phyloP scores from a whole-genome alignment of 2,113 vertebrate species.

The Leucoraja erinaceus region DNA sequence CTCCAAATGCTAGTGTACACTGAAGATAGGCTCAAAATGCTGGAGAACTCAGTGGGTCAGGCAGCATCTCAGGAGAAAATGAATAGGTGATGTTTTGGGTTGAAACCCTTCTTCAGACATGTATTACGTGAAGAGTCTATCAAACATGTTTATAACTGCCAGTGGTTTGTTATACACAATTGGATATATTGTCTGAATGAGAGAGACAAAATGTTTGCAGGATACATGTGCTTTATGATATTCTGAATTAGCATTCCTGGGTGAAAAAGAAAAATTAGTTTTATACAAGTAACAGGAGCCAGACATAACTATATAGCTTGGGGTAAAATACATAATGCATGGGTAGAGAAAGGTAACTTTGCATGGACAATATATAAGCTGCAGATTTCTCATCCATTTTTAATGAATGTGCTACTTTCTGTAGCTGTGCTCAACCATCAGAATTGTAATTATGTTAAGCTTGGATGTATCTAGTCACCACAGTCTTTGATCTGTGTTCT shows the following conservation, averaged over 20 bases:
- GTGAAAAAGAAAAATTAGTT: background rate
- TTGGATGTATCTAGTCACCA: background rate
- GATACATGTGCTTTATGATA: background rate
- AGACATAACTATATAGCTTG: background rate
- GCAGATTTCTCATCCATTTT: conserved; percentile 29
- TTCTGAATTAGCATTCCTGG: background rate
- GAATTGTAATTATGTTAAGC: conserved; percentile 30
- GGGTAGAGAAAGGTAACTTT: background rate
- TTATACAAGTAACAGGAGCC: conserved; percentile 1
- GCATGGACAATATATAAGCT: background rate
- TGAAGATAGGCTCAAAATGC: too few species aligned
- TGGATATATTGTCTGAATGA: background rate
- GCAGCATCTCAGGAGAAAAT: too few species aligned
- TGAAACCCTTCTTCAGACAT: too few species aligned
- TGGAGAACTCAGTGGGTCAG: too few species aligned
- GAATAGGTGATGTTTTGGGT: too few species aligned
- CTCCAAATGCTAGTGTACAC: too few species aligned
- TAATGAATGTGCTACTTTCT: background rate
- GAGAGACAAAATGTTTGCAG: background rate
- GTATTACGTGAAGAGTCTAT: background rate
- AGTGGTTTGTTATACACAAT: background rate
- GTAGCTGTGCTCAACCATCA: conserved; percentile 6
- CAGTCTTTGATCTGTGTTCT: conserved; percentile 22
- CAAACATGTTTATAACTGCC: background rate
- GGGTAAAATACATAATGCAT: conserved; percentile 30